phyloP scores from a whole-genome alignment of 2,797 vertebrate species.

The Corythornis leucogaster region DNA sequence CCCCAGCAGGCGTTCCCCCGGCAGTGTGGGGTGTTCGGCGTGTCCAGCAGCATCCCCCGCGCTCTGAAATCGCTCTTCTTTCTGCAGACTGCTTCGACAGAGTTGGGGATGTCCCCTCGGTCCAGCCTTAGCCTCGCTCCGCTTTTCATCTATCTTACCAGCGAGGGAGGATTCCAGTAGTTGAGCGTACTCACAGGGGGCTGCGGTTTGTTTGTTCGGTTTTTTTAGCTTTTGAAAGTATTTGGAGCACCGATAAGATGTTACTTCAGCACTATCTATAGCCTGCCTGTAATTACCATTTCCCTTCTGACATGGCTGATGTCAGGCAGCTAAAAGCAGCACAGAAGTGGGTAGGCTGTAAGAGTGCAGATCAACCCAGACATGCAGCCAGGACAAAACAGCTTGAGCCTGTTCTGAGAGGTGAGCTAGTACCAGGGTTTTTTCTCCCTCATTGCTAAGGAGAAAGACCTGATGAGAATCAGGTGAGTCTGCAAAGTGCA shows the following conservation, averaged over 20 bases:
- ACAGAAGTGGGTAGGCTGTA: not conserved
- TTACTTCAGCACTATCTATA: not conserved
- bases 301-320: not conserved
- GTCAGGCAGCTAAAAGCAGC: not conserved
- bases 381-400: accelerated
- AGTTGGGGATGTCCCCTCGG: not conserved
- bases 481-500: accelerated
- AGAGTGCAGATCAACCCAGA: not conserved
- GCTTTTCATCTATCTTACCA: not conserved
- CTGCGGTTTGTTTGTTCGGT: not conserved
- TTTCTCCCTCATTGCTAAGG: not conserved
- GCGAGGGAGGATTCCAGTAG: not conserved
- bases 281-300: not conserved
- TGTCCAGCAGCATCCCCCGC: no score
- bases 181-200: not conserved
- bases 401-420: not conserved
- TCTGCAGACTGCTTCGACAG: not conserved
- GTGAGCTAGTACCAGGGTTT: not conserved
- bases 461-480: not conserved
- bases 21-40: not conserved
- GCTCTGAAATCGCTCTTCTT: not conserved
- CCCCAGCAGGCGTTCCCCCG: accelerated
- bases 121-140: not conserved
- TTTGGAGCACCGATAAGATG: not conserved
- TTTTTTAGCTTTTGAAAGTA: not conserved